Base-by-base conservation (phyloP, 2,888 invertebrate species). In the Lacanobia oleracea region DNA sequence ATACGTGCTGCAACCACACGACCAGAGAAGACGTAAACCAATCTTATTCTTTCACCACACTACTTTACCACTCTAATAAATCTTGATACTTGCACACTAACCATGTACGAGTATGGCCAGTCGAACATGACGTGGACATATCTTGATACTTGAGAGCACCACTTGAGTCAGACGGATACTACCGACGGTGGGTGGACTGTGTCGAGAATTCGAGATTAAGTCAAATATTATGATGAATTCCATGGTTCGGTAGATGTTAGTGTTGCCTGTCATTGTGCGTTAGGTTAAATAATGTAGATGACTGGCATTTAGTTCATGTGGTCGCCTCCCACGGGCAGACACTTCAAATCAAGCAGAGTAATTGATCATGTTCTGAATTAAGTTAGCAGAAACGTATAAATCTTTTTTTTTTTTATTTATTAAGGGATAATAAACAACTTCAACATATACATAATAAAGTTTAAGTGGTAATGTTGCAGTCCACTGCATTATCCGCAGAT, bases 211-310 rank as follows among this genome's bases (percentile, higher is more conserved):
- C 69, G 45, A 80, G 80, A 72, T 67, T 54, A 69, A 77, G 21
- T 57, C 40, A 81, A 80, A 80, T 80, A 80, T 80, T 80, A 72
- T 77, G 77, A 77, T 60, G 67, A 71, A 67, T 64, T 57, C 67
- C 67, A 67, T 43, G 71, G 33, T 27, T 0, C 5, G 37, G 53
- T 21, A 45, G 40, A 9, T 67, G 72, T 75, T 45, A 67, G 72
- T 77, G 63, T 69, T 57, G 75, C 69, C 48, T 33, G 77, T 72
- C 77, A 70, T 54, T 53, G 53, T 60, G 43, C 16, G 68, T 23
- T 37, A 45, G 33, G 33, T 43, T 43, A 27, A 33, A 27, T 65
- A 53, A 57, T 43, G 16, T 8, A 12, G 60, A 3, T 40, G 45
- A 14, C n/a, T 43, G 43, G 14, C 5, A 12, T 3, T 12, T 12